Conservation (phyloP, 2,888 invertebrate species). For the Diadegma fenestrale region DNA sequence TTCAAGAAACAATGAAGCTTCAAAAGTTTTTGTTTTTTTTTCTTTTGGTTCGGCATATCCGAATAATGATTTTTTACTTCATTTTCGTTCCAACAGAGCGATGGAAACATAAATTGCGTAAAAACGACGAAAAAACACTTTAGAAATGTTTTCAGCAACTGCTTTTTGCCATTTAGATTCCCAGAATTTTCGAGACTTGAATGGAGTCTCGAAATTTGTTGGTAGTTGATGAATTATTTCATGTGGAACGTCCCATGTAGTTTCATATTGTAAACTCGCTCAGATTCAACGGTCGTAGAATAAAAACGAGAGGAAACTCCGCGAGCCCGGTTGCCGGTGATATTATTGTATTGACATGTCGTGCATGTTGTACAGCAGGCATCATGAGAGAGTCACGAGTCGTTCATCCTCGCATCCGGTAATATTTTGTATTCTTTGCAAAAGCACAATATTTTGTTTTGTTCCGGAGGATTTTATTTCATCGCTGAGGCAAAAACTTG, state of each 20-base stretch:
- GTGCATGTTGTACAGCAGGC: constrained; percentile 3
- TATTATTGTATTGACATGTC: constrained; percentile 48
- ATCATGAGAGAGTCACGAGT: constrained; percentile 36
- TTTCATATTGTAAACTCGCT: neutral
- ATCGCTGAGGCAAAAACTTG: neutral
- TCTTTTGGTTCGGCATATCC: too few species aligned
- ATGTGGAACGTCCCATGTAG: neutral
- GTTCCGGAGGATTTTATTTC: neutral
- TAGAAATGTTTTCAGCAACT: too few species aligned
- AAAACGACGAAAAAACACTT: too few species aligned
- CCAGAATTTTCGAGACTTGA: neutral
- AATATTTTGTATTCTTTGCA: constrained; percentile 17
- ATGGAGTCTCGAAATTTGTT: neutral
- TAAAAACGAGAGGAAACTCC: constrained; percentile 37
- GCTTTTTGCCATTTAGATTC: too few species aligned
- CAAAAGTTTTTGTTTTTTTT: neutral
- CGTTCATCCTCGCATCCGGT: constrained; percentile 43
- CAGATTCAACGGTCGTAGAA: neutral
- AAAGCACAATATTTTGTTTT: constrained; percentile 5
- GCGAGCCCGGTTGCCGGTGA: constrained; percentile 22
- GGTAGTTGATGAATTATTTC: neutral
- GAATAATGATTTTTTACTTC: too few species aligned
- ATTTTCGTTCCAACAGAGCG: too few species aligned
- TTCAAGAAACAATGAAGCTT: neutral
- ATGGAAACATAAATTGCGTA: too few species aligned